Base-by-base conservation (phyloP, 2,888 invertebrate genomes). In the Tribolium freemani region DNA sequence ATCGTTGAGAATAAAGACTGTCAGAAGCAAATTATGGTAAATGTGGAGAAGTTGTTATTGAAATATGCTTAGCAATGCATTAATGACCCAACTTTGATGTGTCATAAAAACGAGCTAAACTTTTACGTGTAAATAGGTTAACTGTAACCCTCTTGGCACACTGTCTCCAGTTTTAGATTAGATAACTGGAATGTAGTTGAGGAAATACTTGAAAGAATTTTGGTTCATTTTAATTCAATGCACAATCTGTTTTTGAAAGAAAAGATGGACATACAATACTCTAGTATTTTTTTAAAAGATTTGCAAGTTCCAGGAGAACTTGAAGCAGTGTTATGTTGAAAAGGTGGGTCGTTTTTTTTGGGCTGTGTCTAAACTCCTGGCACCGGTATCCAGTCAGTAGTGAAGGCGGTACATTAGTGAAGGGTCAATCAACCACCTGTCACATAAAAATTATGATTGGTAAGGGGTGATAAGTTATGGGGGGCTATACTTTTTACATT, bases 11-110 rank as follows among this genome's bases (percentile, higher is more conserved):
- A 6, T 51, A 45, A 16, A 8, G 67, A 70, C 8, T 46, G 60
- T 31, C 46, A 53, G n/a, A 30, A 4, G 1, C 11, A 30, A 9
- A 53, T 67, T 45, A 11, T 69, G 1, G 54, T 56, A 51, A 21
- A 45, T 11, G 11, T 70, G 20, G 61, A 74, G 54, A 58, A 51
- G 20, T 9, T 54, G n/a, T 4, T 44, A 21, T 11, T 30, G 6
- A 79, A 78, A 70, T 31, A 71, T 51, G 74, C 78, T 21, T 76
- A 80, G 16, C 46, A 74, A 11, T 71, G 75, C 38, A 73, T 80
- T 6, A 69, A 69, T 30, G 66, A 75, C 69, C 76, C 78, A 1
- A 77, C 74, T 75, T 51, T 78, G 4, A 67, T 71, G 57, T 75
- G 75, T 69, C 70, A 71, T 1, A 50, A 78, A 67, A 69, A 75